phyloP scores from a whole-genome alignment of 2,888 invertebrate genomes.

The Clitarchus hookeri region DNA sequence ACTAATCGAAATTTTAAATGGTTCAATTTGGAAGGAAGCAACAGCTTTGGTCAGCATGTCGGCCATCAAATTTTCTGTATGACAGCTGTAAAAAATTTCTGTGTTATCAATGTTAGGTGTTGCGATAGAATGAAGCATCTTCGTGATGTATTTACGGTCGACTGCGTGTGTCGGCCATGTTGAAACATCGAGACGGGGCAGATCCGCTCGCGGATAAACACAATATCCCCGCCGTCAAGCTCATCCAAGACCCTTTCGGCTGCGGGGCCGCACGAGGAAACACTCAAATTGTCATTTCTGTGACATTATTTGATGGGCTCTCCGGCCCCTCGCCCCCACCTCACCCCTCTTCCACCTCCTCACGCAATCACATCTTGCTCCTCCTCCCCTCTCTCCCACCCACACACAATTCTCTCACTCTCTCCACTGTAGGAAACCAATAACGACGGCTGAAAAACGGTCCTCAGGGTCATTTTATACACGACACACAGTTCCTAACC shows the following conservation, averaged over 20 bases:
- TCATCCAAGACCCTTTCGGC: background rate
- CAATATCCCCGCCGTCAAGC: background rate
- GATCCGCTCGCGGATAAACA: background rate
- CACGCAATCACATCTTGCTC: background rate
- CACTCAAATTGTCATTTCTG: slow-evolving; percentile 22
- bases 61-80: too few species aligned
- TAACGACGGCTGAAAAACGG: slow-evolving; percentile 36
- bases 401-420: background rate
- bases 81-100: too few species aligned
- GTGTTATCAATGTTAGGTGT: too few species aligned
- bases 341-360: background rate
- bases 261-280: slow-evolving; percentile 48
- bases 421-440: slow-evolving; percentile 32
- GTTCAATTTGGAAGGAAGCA: too few species aligned
- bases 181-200: background rate
- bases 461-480: slow-evolving; percentile 28
- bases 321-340: background rate
- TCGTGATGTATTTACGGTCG: too few species aligned
- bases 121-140: too few species aligned
- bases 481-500: background rate
- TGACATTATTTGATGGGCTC: slow-evolving; percentile 24
- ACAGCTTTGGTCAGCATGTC: too few species aligned
- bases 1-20: too few species aligned
- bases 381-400: background rate
- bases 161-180: too few species aligned